Percentiles rank a stretch among this genome's conserved stretches.
Evolutionary conservation across 2,113 vertebrate genomes (phyloP).

Genomic region (Ardeotis arabs): DNA sequence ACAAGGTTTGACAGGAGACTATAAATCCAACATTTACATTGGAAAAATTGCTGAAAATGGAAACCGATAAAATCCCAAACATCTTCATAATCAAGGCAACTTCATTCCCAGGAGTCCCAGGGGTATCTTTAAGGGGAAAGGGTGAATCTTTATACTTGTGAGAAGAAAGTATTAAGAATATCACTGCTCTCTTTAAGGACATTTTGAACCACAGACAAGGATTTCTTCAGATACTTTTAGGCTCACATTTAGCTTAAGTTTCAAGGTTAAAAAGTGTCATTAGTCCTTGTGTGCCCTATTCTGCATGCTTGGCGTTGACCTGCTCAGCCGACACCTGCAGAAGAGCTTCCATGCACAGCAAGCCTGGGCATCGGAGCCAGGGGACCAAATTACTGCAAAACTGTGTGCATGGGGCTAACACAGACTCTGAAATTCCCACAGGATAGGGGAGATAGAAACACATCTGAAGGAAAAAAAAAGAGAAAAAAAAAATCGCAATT

Average conservation of each 20-base stretch:
- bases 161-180: neutral
- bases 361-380: neutral
- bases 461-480: fast-evolving
- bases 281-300: neutral
- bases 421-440: neutral
- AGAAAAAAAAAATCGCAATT: too few species aligned
- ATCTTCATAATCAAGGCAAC: neutral
- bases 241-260: neutral
- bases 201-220: neutral
- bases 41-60: neutral
- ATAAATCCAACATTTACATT: neutral
- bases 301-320: fast-evolving
- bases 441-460: neutral
- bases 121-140: neutral
- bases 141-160: neutral
- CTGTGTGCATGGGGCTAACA: fast-evolving
- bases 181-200: neutral
- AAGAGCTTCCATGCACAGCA: neutral
- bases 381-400: neutral
- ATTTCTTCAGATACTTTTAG: neutral
- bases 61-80: neutral
- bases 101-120: neutral
- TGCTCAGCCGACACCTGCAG: neutral
- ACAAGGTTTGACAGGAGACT: neutral
- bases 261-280: neutral